Base-by-base conservation (phyloP, 2,888 invertebrate genomes). In the Trisateles emortualis region DNA sequence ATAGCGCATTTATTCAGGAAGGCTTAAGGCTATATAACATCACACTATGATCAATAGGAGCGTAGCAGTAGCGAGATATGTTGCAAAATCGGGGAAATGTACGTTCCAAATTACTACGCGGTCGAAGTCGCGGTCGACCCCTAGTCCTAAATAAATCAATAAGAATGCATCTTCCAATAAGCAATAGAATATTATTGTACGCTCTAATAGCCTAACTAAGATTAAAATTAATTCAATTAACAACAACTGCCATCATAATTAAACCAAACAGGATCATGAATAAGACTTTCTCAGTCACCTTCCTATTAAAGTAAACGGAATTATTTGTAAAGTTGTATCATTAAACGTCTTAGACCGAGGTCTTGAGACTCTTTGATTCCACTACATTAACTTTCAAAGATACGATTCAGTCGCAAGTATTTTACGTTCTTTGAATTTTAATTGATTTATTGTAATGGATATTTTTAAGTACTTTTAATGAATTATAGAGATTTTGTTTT, bases 311-410 rank as follows among this genome's bases (percentile, higher is more conserved):
- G 62, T 57, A 61, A 60, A 63, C 67, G 71, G 61, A 79, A 70
- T 77, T 75, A 75, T 80, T 68, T 64, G 63, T 50, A 50, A 79
- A 81, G 69, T 81, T 79, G 54, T 56, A 57, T 68, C 76, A 72
- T 78, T 64, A 65, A 63, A 35, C 22, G 52, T 22, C 44, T 59
- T 61, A 56, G 49, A 64, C 52, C 60, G 60, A 64, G 59, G 60
- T 52, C 48, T 30, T 38, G 16, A 60, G 53, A 50, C 67, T 65
- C 59, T 49, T 60, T 59, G 54, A 55, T 74, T 76, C 74, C 74
- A 53, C 63, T 72, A 73, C 76, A 73, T 74, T 75, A 54, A 52
- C 52, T 59, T 43, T 30, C 22, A 47, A 50, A 65, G 52, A 69
- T 46, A 67, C 51, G 35, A 29, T 59, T 46, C 19, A 16, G 41